Evolutionary conservation across 2,888 invertebrate species (phyloP).

Genomic region (Venusia cambrica): DNA sequence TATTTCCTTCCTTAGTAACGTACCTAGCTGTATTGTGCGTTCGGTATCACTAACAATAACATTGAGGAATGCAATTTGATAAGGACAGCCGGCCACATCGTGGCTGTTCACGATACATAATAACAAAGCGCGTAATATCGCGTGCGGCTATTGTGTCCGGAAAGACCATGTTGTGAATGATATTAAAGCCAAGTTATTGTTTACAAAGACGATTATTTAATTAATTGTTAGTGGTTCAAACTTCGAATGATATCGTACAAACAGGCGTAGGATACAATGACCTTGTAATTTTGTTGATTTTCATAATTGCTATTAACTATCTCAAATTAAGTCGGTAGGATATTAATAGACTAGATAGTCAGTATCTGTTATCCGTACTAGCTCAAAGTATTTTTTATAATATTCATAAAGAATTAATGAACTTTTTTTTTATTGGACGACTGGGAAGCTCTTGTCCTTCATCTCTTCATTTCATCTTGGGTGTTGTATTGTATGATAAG

Average conservation of each 20-base stretch:
- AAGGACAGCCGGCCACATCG: conserved; percentile 51
- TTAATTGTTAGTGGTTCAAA: conserved; percentile 24
- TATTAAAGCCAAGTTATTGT: conserved; percentile 30
- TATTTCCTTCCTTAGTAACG: neutral
- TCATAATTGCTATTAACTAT: conserved; percentile 13
- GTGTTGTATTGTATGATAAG: too few relatives aligned
- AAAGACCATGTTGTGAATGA: conserved; percentile 40
- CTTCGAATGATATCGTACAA: conserved; percentile 18
- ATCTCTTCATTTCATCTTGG: too few relatives aligned
- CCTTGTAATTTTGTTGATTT: neutral
- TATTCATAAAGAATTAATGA: too few relatives aligned
- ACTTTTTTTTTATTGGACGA: too few relatives aligned
- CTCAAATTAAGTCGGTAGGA: conserved; percentile 8
- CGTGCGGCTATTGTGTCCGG: conserved; percentile 37
- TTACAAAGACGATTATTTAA: conserved; percentile 22
- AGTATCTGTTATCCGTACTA: too few relatives aligned
- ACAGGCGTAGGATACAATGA: conserved; percentile 7
- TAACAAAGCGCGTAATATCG: conserved; percentile 42
- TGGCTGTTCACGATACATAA: conserved; percentile 44
- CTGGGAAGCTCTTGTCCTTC: too few relatives aligned
- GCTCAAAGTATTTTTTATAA: too few relatives aligned
- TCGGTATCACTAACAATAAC: conserved; percentile 26
- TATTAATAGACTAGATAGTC: conserved; percentile 10
- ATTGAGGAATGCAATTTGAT: conserved; percentile 52
- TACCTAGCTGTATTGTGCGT: conserved; percentile 9